Conservation (phyloP, 2,797 vertebrate genomes). For the Limosa lapponica region DNA sequence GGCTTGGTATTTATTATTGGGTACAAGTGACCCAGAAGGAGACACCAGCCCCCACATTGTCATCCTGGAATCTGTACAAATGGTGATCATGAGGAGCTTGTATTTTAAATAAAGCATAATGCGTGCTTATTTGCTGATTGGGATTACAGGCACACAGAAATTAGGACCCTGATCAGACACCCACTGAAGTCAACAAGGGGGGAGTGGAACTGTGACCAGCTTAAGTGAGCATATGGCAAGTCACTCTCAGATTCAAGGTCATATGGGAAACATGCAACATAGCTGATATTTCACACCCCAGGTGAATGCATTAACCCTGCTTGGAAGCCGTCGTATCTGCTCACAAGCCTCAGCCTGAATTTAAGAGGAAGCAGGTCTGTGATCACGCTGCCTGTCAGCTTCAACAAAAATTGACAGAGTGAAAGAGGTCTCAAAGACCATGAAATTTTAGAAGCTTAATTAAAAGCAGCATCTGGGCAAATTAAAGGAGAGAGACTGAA, state of each 20-base stretch:
- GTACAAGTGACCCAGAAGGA: neutral
- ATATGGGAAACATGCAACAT: neutral
- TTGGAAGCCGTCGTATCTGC: neutral
- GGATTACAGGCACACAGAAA: neutral
- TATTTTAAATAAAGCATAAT: neutral
- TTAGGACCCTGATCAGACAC: neutral
- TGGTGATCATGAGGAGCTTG: neutral
- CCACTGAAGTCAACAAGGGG: neutral
- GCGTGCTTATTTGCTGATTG: neutral
- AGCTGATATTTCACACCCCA: slow-evolving; percentile 27
- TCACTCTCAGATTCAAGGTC: slow-evolving; percentile 32
- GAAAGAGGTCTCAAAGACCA: slow-evolving; percentile 35
- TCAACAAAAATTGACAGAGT: neutral
- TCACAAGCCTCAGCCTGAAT: neutral
- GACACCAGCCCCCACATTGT: neutral
- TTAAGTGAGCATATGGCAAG: slow-evolving; percentile 47
- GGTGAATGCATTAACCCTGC: slow-evolving; percentile 45
- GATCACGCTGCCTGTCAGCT: neutral
- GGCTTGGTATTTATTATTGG: neutral
- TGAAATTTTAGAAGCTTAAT: slow-evolving; percentile 49
- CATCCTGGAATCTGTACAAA: neutral
- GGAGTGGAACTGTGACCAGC: neutral
- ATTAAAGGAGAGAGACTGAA: slow-evolving; percentile 32
- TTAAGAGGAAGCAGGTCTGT: neutral
- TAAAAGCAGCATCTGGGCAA: slow-evolving; percentile 62